Evolutionary conservation across 2,888 invertebrate species (phyloP), one percentile per base, ranked within the genome.

Genomic region (Ceratothoa steindachneri): DNA sequence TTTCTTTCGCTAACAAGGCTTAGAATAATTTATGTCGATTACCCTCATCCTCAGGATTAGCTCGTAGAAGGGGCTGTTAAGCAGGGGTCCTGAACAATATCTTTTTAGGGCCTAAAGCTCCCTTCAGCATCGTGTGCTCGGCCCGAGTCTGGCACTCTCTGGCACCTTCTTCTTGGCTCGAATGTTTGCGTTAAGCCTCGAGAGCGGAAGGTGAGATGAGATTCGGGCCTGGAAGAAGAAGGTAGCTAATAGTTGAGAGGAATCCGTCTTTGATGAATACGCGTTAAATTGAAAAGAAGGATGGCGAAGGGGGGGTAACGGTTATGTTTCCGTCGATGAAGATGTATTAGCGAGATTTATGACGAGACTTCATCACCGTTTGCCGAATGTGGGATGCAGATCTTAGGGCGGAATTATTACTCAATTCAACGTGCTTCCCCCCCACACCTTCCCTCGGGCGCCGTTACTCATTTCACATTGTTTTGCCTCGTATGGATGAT

Each of bases 1-100:
- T 60, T 60, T 60, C 60, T 60, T 60, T 60, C 60, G 60, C 60
- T 60, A 60, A 60, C 60, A 60, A 60, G 60, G 60, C 60, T 60
- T 60, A 60, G 60, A 60, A 60, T 60, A 60, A 60, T 60, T 60
- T 60, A 60, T 60, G 60, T 60, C 60, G 60, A 60, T 60, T 60
- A 60, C 60, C 27, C 60, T 60, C 27, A 60, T 60, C 22, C 60
- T 60, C 60, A 24, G 60, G 60, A 60, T 60, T 60, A 60, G 60
- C 9, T 24, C 9, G 60, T 24, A 60, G 60, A 60, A 60, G 60
- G 60, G 60, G 60, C 24, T 60, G 60, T 60, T 60, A 60, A 60
- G 24, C 12, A 24, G 24, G 60, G 60, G 60, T 24, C 60, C 1
- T 12, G 24, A 60, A 60, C 60, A 60, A 60, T 55, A 55, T 55